phyloP scores from a whole-genome alignment of 2,113 vertebrate genomes.

The Albula goreensis region DNA sequence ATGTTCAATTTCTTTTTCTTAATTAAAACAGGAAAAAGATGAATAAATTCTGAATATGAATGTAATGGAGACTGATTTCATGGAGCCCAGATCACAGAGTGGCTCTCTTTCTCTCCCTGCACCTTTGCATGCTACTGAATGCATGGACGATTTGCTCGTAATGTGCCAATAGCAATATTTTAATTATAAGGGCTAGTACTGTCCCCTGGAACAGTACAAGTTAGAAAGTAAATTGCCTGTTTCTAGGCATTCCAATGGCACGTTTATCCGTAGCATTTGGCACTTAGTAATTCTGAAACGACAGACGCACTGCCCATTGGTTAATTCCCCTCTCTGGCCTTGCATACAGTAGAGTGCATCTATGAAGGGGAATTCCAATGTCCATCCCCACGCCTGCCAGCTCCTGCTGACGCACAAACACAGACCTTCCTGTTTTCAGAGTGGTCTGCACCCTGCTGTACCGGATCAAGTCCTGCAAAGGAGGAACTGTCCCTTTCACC shows the following conservation, averaged over 20 bases:
- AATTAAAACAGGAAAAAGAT: too few species aligned
- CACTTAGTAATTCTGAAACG: background rate
- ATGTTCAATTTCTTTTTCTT: too few species aligned
- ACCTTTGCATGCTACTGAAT: too few species aligned
- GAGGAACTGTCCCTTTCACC: background rate
- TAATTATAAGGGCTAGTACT: background rate
- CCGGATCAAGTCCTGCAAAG: slow-evolving; percentile 25
- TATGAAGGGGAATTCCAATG: slow-evolving; percentile 9
- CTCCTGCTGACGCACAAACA: background rate
- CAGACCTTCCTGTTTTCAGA: slow-evolving; percentile 68
- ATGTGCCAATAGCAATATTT: too few species aligned
- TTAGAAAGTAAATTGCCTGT: background rate
- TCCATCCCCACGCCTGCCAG: background rate
- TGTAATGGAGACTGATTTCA: too few species aligned
- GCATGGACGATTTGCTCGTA: too few species aligned
- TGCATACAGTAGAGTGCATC: background rate
- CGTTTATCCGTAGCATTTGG: background rate
- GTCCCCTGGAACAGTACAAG: background rate
- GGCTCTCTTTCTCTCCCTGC: too few species aligned
- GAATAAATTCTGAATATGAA: too few species aligned
- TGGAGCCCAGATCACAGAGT: too few species aligned
- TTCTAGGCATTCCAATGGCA: background rate
- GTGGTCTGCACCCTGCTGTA: slow-evolving; percentile 38
- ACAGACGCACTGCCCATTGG: background rate
- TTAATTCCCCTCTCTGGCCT: background rate